Evolutionary conservation across 2,797 vertebrate genomes (phyloP).

Genomic region (Chloroceryle amazona): DNA sequence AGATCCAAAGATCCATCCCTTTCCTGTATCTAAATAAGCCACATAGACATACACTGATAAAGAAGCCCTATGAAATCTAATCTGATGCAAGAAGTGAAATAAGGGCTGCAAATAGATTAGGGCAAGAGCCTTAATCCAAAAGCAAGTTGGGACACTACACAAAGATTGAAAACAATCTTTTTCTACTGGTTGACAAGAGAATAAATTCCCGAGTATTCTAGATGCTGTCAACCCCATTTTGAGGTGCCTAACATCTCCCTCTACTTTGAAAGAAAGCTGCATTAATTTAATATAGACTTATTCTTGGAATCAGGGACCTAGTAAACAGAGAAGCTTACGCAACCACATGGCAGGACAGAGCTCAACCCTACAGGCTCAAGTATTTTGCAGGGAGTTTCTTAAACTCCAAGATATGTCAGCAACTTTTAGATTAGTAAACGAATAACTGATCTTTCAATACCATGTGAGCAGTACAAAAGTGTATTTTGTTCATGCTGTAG

Average conservation of each 20-base stretch:
- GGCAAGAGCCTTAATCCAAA: not conserved
- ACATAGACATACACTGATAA: not conserved
- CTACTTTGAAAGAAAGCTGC: not conserved
- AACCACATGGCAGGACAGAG: not conserved
- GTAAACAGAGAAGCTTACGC: not conserved
- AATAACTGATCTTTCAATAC: not conserved
- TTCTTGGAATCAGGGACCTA: not conserved
- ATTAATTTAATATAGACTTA: not conserved
- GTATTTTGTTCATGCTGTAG: not conserved
- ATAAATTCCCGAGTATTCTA: not conserved
- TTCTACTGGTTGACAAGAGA: not conserved
- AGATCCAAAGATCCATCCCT: not conserved
- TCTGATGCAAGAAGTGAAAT: not conserved
- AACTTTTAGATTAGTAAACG: not conserved
- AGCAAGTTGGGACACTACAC: not conserved
- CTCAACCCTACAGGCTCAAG: not conserved
- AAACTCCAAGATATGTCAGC: not conserved
- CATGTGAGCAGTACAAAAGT: not conserved
- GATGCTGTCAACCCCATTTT: not conserved
- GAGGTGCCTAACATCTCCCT: not conserved
- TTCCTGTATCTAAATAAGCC: not conserved
- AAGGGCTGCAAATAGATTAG: not conserved
- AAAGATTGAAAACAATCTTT: not conserved
- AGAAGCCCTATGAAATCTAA: not conserved
- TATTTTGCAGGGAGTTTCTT: not conserved